These are phyloP conservation scores for Australoheros facetus DNA, from an alignment of 2,797 vertebrate species.

Conservation along the genomic window DNA sequence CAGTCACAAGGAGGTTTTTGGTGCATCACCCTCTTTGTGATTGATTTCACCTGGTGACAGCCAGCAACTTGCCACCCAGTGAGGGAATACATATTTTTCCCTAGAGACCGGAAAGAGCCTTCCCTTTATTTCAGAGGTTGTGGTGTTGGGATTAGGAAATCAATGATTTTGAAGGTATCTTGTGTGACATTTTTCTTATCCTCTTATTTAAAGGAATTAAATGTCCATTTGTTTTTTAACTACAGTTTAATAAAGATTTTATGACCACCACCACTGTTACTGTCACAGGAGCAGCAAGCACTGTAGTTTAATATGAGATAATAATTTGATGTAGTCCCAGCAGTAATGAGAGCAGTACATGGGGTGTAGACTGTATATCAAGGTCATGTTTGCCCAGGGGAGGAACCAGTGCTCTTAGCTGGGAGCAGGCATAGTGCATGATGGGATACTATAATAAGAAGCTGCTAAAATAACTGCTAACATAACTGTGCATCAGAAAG, in stretches of 20 bases:
- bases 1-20: too few relatives aligned
- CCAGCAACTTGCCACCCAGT: not conserved
- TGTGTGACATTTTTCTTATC: not conserved
- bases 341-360: constrained; percentile 47
- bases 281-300: not conserved
- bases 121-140: not conserved
- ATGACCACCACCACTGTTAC: not conserved
- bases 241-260: not conserved
- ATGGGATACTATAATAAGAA: constrained; percentile 63
- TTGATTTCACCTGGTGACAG: not conserved
- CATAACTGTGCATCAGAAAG: constrained; percentile 21
- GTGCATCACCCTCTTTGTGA: not conserved
- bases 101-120: not conserved
- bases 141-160: not conserved
- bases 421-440: constrained; percentile 45
- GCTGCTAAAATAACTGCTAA: constrained; percentile 45
- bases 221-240: not conserved
- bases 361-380: constrained; percentile 55
- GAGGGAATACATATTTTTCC: not conserved
- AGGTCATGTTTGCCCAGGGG: constrained; percentile 68
- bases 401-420: constrained; percentile 55
- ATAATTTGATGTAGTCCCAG: constrained; percentile 10
- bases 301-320: not conserved
- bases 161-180: not conserved
- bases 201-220: not conserved